Evolutionary conservation across 2,797 vertebrate species (phyloP), one percentile per base, ranked within the genome.

Genomic region (Selene dorsalis): DNA sequence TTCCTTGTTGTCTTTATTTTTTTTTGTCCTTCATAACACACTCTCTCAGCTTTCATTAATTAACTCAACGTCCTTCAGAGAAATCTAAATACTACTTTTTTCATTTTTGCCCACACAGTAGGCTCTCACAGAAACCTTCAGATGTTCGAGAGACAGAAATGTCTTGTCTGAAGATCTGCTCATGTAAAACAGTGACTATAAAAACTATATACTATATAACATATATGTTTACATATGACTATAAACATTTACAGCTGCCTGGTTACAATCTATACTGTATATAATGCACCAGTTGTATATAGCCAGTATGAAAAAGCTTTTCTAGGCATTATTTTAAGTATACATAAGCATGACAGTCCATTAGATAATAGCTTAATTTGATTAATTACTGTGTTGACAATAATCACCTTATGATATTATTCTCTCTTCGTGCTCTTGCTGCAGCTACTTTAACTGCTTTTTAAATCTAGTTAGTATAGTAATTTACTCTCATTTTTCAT

Each of bases 1-100:
- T 48, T 28, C 35, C 38, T 43, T 10, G 8, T 52, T 56, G 14
- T 63, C 52, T 24, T 59, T 9, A 18, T 52, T 70, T 52, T 26
- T 41, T 58, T 56, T 57, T 22, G 14, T 24, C 57, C 35, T 30
- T 55, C 1, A 18, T 24, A 48, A 69, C 12, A 30, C 12, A 14
- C 26, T 71, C 5, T 26, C 14, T 39, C 14, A n/a, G 17, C 18
- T 26, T 53, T 26, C 13, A 69, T 66, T 59, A 4, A 72, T 53
- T 59, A 24, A 30, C 30, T 26, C 14, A 9, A 17, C 50, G 32
- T 71, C 66, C 57, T 79, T 75, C n/a, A 57, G n/a, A 60, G 64
- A 63, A 56, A 38, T 72, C 9, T 11, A 8, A 66, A 39, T 28
- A 4, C 9, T 9, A 22, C 13, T 14, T 13, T 3, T 35, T 50